Base-by-base conservation (phyloP, 2,113 vertebrate species). In the Periophthalmus modestus region DNA sequence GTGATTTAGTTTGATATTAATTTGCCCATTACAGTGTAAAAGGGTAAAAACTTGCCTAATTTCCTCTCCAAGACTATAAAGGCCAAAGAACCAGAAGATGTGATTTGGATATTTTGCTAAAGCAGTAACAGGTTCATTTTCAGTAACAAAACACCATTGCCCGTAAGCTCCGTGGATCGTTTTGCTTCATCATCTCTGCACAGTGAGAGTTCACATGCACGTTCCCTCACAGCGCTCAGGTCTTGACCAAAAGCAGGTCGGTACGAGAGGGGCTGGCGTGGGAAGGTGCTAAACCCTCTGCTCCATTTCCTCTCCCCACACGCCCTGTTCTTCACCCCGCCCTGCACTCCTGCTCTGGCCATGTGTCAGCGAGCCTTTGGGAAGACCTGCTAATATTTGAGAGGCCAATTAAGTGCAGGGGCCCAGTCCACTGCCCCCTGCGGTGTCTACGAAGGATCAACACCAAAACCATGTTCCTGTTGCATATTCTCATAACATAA, bases 341-440 rank as follows among this genome's bases (percentile, higher is more conserved):
- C 55, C 55, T 57, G 55, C 55, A 12, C 85, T 75, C 78, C 80
- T 63, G 66, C 80, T 73, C 86, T 88, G 86, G 84, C 89, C 81
- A 89, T 85, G 88, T 91, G 90, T 91, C 86, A 83, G 84, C 90
- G 88, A 85, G 80, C 78, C 57, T 87, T 90, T 84, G 86, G 88
- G 89, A 88, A 81, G 82, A 90, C 91, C 84, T 85, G 84, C 86
- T 90, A 90, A 89, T 89, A 84, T 93, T 90, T 90, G 85, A 91
- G 89, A 92, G 92, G 85, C 89, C 93, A 91, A 94, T 94, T 94
- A 93, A 92, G 89, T 90, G 86, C 88, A 84, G 89, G 82, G 84
- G 83, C 87, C 87, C 79, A 69, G 85, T 78, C 79, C 84, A 62
- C 54, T 19, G 78, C 81, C 78, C 54, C 79, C 79, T 81, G 86